Evolutionary conservation across 2,888 invertebrate species (phyloP), one percentile per base, ranked within the genome.

Genomic region (Monopis laevigella): DNA sequence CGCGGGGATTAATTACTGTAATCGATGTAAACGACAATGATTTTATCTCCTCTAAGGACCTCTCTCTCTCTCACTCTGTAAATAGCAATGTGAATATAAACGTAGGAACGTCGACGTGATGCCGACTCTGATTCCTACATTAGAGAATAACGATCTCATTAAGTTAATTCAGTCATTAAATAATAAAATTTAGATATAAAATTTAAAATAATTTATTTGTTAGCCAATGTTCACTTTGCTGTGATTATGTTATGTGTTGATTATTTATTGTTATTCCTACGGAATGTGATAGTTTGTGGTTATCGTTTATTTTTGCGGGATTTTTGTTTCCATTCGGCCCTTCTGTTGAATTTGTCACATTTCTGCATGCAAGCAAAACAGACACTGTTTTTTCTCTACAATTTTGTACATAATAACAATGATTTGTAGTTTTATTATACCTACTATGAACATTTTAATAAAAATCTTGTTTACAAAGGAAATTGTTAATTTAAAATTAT

Each of bases 31-130:
- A 12, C 3, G 17, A 34, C 2, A 18, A 17, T 34, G 16, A 13
- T 8, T 18, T 21, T 2, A 18, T 2, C 36, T 36, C 36, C 36
- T 36, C 11, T 19, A 36, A 36, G 21, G 36, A 36, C 11, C 60
- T 65, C 69, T 75, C 78, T 77, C 77, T 80, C 61, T 65, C 67
- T 77, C 78, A 80, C 78, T 80, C 78, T 77, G 77, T 77, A 80
- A 68, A 77, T 77, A 80, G 65, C 55, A 70, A 64, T 80, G 78
- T 80, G 78, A 80, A 78, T 80, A 80, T 30, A 16, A n/a, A 12
- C 49, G 65, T 74, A 75, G 70, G 69, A 29, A 29, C 11, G 66
- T 57, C 73, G 74, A 71, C 74, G 56, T 58, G 64, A 52, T 50
- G 73, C 60, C 74, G 73, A 61, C 66, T 69, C 71, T 70, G n/a